Evolutionary conservation across 2,797 vertebrate species (phyloP).

Genomic region (Hydrolagus colliei): DNA sequence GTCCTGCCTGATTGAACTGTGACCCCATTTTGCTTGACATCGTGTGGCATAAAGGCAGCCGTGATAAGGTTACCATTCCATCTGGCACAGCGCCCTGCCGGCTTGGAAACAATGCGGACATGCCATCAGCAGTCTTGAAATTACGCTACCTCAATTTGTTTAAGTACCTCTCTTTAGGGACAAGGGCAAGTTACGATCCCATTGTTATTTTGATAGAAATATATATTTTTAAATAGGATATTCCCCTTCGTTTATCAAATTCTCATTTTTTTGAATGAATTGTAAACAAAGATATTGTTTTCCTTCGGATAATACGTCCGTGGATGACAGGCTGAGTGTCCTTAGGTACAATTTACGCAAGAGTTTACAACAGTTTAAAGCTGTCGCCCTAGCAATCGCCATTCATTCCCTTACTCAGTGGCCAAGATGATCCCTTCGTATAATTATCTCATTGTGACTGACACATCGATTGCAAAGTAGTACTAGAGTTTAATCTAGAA

Average conservation of each 20-base stretch:
- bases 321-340: background rate
- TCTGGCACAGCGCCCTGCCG: background rate
- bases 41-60: background rate
- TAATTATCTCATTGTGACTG: background rate
- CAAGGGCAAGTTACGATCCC: background rate
- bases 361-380: background rate
- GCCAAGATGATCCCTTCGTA: background rate
- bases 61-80: background rate
- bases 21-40: background rate
- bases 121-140: background rate
- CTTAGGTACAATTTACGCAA: background rate
- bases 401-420: background rate
- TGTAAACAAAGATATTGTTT: conserved; percentile 13
- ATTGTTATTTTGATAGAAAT: background rate
- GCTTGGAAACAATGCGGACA: background rate
- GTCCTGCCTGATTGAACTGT: background rate
- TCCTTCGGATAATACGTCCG: background rate
- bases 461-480: background rate
- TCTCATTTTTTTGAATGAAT: background rate
- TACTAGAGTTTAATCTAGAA: background rate
- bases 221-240: background rate
- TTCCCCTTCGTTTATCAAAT: background rate
- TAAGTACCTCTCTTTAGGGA: too few relatives aligned
- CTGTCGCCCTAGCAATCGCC: conserved; percentile 14
- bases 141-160: background rate